Percentiles rank a stretch among this genome's conserved stretches.
phyloP scores from a whole-genome alignment of 1,140 invertebrate genomes.

The Sycophaga agraensis region DNA sequence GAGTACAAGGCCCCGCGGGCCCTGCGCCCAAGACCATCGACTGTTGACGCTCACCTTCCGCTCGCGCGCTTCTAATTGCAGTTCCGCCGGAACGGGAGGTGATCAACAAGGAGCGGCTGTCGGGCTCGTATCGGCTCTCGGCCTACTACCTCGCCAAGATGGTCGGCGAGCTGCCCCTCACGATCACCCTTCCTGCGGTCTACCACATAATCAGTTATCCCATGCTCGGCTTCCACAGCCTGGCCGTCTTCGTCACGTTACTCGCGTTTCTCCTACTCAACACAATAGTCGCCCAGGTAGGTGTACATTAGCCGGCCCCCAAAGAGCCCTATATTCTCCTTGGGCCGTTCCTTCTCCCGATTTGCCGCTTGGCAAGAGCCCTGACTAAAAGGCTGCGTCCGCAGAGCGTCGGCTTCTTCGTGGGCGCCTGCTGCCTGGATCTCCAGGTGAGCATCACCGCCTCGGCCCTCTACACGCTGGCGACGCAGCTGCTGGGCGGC shows the following conservation, averaged over 20 bases:
- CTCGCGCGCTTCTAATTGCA: slow-evolving; percentile 43
- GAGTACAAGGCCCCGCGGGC: too few relatives aligned
- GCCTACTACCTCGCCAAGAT: slow-evolving; percentile 86
- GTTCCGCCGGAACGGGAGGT: slow-evolving; percentile 82
- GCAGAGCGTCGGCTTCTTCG: slow-evolving; percentile 81
- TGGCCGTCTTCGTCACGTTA: slow-evolving; percentile 70
- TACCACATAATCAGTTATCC: slow-evolving; percentile 81
- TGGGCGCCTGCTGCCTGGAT: slow-evolving; percentile 79
- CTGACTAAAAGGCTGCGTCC: too few relatives aligned
- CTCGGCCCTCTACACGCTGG: slow-evolving; percentile 77
- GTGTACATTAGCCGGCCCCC: too few relatives aligned
- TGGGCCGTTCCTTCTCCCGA: too few relatives aligned
- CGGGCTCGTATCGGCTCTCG: slow-evolving; percentile 80
- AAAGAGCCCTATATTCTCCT: too few relatives aligned
- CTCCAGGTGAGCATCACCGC: slow-evolving; percentile 80
- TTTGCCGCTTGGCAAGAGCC: too few relatives aligned
- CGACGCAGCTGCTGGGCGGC: slow-evolving; percentile 80
- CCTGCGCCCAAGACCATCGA: too few relatives aligned
- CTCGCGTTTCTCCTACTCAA: slow-evolving; percentile 75
- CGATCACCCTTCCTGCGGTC: slow-evolving; percentile 75
- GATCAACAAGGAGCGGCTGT: slow-evolving; percentile 79
- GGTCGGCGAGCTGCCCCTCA: slow-evolving; percentile 78
- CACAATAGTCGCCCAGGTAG: slow-evolving; percentile 75
- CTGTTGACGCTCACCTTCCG: too few relatives aligned
- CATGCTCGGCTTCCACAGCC: slow-evolving; percentile 69